Conservation (phyloP, 2,888 invertebrate species). For the Leistus spinibarbis region DNA sequence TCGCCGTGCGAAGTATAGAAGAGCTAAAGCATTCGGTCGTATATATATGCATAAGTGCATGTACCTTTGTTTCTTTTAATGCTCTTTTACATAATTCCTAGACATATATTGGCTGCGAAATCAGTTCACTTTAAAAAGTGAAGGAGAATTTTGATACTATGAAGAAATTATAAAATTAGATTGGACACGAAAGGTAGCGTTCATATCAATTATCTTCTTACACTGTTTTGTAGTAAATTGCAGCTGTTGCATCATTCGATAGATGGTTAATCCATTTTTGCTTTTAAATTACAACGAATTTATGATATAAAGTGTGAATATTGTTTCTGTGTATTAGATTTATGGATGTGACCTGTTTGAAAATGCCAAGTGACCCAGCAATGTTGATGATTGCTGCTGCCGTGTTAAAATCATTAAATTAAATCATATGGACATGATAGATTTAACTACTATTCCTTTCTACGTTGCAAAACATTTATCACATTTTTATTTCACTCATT, state of each 20-base stretch:
- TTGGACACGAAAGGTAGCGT: neutral
- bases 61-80: neutral
- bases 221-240: neutral
- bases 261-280: neutral
- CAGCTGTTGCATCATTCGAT: neutral
- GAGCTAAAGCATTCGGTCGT: too few species aligned
- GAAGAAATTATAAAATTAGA: neutral
- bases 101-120: neutral
- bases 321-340: neutral
- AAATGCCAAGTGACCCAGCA: neutral
- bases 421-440: neutral
- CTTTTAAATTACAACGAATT: neutral
- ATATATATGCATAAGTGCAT: neutral
- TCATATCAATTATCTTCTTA: neutral
- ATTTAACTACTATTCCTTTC: slow-evolving; percentile 27
- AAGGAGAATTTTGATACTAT: neutral
- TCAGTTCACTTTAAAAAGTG: neutral
- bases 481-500: slow-evolving; percentile 4
- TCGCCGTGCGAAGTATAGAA: too few species aligned
- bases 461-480: slow-evolving; percentile 26
- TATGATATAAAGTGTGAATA: neutral
- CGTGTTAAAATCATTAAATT: slow-evolving; percentile 20
- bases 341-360: slow-evolving; percentile 9
- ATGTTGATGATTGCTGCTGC: slow-evolving; percentile 5
- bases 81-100: neutral